Conservation (phyloP, 2,113 vertebrate species). For the Rallus limicola region DNA sequence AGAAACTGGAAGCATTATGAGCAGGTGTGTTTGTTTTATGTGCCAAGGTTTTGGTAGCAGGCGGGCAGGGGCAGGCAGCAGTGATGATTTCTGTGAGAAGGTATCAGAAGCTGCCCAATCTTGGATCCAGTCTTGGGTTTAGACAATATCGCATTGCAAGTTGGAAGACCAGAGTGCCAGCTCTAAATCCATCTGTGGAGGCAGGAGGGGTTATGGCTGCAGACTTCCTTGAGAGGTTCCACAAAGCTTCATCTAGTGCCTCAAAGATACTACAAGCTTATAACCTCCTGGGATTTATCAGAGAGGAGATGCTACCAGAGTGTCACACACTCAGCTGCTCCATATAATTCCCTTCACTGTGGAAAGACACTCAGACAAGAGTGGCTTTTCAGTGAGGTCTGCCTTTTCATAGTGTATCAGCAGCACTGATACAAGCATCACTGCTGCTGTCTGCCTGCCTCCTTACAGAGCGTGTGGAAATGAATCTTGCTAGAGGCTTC, state of each 20-base stretch:
- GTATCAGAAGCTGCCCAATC: background rate
- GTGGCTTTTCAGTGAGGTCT: background rate
- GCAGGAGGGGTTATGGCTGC: accelerated
- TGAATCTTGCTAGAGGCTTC: background rate
- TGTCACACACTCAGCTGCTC: background rate
- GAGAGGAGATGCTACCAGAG: background rate
- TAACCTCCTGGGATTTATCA: background rate
- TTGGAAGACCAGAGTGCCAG: background rate
- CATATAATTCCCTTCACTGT: background rate
- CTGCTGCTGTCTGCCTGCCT: background rate
- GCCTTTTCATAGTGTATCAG: background rate
- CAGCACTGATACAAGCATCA: accelerated
- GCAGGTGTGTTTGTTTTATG: background rate
- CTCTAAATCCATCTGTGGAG: background rate
- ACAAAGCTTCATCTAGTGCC: background rate
- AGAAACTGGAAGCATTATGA: background rate
- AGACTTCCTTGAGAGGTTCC: background rate
- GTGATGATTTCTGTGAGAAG: background rate
- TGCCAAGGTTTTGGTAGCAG: background rate
- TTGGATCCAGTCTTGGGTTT: background rate
- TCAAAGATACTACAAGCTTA: background rate
- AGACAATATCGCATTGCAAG: accelerated
- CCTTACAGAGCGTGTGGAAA: background rate
- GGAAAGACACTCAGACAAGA: background rate
- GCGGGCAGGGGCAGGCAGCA: too few species aligned